phyloP scores from a whole-genome alignment of 2,888 invertebrate genomes.

The Coelopa pilipes region DNA sequence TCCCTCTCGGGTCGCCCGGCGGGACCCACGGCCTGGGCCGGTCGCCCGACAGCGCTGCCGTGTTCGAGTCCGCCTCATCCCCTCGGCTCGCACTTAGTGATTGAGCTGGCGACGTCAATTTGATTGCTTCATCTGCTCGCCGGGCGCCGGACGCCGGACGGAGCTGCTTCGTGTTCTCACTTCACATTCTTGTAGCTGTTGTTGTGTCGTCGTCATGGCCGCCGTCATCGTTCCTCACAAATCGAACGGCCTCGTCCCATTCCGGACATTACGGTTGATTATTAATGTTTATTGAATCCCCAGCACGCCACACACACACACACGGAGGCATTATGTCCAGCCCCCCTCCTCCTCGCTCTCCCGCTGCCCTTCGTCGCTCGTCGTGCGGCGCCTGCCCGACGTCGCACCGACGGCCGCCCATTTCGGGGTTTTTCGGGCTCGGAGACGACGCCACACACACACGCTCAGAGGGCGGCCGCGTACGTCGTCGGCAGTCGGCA shows the following conservation, averaged over 20 bases:
- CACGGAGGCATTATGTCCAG: background rate
- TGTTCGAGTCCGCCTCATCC: too few relatives aligned
- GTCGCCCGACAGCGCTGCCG: too few relatives aligned
- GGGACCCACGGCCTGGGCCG: too few relatives aligned
- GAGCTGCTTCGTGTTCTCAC: too few relatives aligned
- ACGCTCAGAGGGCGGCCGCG: background rate
- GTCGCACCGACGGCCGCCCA: background rate
- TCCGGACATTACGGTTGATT: conserved; percentile 12
- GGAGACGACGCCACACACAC: background rate
- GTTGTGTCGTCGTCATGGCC: background rate
- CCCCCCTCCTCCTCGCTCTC: background rate
- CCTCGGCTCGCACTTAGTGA: too few relatives aligned
- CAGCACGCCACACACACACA: background rate
- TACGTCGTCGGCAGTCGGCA: background rate
- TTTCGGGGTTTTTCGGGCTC: too few relatives aligned
- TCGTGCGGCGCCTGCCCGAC: background rate
- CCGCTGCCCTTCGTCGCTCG: background rate
- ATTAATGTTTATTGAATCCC: conserved; percentile 14
- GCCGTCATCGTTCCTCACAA: conserved; percentile 2
- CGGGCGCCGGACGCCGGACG: too few relatives aligned
- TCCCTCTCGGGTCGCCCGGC: too few relatives aligned
- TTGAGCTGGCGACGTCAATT: too few relatives aligned
- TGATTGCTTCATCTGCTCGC: too few relatives aligned
- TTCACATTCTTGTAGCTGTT: background rate
- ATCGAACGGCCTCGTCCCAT: background rate